phyloP scores from a whole-genome alignment of 1,140 invertebrate species.

The Leptopilina clavipes region DNA sequence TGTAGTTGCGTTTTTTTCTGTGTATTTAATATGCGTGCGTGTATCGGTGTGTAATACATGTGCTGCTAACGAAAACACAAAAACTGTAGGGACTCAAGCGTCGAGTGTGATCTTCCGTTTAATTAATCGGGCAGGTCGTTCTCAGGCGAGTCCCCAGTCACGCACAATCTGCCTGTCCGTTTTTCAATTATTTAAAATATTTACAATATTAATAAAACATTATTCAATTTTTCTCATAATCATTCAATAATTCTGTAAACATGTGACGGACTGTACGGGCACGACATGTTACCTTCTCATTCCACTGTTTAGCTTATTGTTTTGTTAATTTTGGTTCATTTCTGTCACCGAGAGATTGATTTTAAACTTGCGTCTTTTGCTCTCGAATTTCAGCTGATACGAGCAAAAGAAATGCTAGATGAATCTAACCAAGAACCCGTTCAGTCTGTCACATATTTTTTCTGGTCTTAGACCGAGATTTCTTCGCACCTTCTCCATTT shows the following conservation, averaged over 20 bases:
- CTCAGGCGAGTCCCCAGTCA: conserved; percentile 57
- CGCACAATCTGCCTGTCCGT: conserved; percentile 65
- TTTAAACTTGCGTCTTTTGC: not conserved
- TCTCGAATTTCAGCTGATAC: not conserved
- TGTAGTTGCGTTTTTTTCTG: conserved; percentile 37
- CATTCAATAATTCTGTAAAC: conserved; percentile 57
- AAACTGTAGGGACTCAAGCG: conserved; percentile 53
- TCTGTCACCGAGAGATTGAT: not conserved
- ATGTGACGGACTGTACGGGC: conserved; percentile 61
- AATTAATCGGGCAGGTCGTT: conserved; percentile 38
- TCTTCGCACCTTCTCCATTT: conserved; percentile 49
- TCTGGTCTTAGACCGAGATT: conserved; percentile 68
- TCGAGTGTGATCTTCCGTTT: conserved; percentile 44
- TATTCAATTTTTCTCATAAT: conserved; percentile 58
- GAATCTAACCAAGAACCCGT: conserved; percentile 54
- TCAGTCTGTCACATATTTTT: conserved; percentile 64
- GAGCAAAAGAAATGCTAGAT: not conserved
- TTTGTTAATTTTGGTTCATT: not conserved
- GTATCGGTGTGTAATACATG: conserved; percentile 49
- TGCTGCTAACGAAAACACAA: conserved; percentile 62
- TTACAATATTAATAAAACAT: conserved; percentile 74
- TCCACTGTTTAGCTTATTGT: not conserved
- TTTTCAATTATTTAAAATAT: conserved; percentile 73
- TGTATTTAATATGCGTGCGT: conserved; percentile 39
- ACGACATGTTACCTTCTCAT: not conserved